These are phyloP conservation scores for Eunapius fragilis DNA, from an alignment of 37 sponge, comb jelly and placozoan species.

Conservation along the genomic window DNA sequence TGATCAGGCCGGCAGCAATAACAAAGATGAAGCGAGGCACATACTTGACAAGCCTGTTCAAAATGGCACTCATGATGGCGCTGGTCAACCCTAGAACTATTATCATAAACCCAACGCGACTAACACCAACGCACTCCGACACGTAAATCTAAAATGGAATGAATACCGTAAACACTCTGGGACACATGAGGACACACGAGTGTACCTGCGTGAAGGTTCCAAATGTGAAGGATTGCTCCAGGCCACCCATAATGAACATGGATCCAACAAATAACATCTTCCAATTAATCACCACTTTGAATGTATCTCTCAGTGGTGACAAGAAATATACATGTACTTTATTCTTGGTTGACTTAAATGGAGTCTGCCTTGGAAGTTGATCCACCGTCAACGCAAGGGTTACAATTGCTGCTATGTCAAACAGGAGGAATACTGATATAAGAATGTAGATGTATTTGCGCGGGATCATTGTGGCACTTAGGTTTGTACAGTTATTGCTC, in stretches of 20 bases:
- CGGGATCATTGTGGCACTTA: background rate
- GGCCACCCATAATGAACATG: conserved; percentile 26
- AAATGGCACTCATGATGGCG: conserved; percentile 15
- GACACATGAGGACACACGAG: background rate
- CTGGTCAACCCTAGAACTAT: conserved; percentile 42
- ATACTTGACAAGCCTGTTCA: conserved; percentile 21
- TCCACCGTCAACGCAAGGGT: conserved; percentile 6
- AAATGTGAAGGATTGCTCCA: conserved; percentile 23
- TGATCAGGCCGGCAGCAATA: conserved; percentile 4
- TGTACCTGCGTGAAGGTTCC: conserved; percentile 48
- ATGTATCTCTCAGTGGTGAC: conserved; percentile 16
- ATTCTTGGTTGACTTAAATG: background rate
- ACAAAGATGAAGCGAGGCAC: conserved; percentile 49
- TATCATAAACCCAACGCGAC: conserved; percentile 45
- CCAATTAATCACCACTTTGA: conserved; percentile 22
- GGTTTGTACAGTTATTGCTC: background rate
- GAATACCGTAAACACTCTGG: background rate
- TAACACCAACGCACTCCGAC: conserved; percentile 53
- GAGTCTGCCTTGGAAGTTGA: conserved; percentile 6
- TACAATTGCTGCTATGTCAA: conserved; percentile 25
- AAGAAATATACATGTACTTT: conserved; percentile 14
- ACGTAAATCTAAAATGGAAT: background rate
- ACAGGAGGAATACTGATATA: conserved; percentile 35
- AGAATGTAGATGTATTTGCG: conserved; percentile 18
- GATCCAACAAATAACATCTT: conserved; percentile 31